These are phyloP conservation scores for Apostichopus leukothele DNA, from an alignment of 53 echinoderm and acorn worm species.

Conservation along the genomic window DNA sequence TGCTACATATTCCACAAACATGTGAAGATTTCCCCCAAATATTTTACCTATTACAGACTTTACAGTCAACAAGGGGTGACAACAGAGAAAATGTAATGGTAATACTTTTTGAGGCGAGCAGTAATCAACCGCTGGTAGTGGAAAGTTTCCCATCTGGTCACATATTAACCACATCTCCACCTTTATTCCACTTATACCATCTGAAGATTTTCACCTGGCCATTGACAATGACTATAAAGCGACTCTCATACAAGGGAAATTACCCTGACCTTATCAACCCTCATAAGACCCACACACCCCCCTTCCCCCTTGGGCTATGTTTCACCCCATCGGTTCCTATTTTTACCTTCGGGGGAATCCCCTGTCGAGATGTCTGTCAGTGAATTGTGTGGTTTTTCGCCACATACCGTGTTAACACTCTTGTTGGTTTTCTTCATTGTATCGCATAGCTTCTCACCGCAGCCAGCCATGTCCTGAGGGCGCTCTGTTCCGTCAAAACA, in stretches of 20 bases:
- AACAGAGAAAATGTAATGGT: no score
- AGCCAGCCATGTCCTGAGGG: conserved; percentile 83
- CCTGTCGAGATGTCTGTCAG: not conserved
- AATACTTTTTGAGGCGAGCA: no score
- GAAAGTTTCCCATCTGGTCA: not conserved
- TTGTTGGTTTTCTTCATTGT: conserved; percentile 35
- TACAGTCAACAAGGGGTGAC: no score
- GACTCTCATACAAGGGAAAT: not conserved
- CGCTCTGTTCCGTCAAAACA: conserved; percentile 81
- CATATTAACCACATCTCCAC: not conserved
- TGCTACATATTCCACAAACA: no score
- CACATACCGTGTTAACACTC: not conserved
- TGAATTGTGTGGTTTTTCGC: conserved; percentile 9
- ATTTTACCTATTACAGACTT: no score
- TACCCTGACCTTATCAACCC: conserved; percentile 14
- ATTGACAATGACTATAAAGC: not conserved
- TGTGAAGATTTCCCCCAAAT: no score
- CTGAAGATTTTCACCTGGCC: not conserved
- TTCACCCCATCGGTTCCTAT: conserved; percentile 14
- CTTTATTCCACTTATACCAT: not conserved
- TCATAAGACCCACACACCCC: not conserved
- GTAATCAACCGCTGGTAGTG: not conserved
- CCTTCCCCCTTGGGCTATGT: not conserved
- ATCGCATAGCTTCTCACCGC: conserved; percentile 73
- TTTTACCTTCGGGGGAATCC: conserved; percentile 35